Evolutionary conservation across 2,888 invertebrate genomes (phyloP).

Genomic region (Onthophagus sagittarius): DNA sequence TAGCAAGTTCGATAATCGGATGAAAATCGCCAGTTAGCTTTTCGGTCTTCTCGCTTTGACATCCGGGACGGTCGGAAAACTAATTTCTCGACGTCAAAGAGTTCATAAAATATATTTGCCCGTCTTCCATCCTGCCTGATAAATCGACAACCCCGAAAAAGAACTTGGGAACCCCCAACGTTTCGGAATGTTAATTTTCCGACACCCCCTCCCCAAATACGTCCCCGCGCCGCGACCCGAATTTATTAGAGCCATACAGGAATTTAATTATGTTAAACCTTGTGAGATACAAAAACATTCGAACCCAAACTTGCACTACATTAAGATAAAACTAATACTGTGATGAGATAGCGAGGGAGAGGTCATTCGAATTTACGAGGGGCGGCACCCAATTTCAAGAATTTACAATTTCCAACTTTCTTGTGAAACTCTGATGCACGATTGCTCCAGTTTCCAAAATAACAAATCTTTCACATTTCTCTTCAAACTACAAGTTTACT

Average conservation of each 20-base stretch:
- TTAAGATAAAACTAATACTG: slow-evolving; percentile 5
- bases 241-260: slow-evolving; percentile 19
- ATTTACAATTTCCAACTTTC: too few species aligned
- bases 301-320: background rate
- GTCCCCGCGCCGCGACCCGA: background rate
- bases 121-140: background rate
- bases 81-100: slow-evolving; percentile 8
- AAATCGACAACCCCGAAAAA: background rate
- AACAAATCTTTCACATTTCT: too few species aligned
- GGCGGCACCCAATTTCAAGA: background rate
- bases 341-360: background rate
- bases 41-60: background rate
- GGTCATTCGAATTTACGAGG: background rate
- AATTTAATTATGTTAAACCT: slow-evolving; percentile 22
- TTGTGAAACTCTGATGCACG: too few species aligned
- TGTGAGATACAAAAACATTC: slow-evolving; percentile 19
- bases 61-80: slow-evolving; percentile 2
- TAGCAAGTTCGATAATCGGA: slow-evolving; percentile 3
- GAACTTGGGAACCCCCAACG: background rate
- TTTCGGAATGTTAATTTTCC: background rate
- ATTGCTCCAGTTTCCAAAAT: too few species aligned
- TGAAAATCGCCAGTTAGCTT: slow-evolving; percentile 9
- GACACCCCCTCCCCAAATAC: background rate
- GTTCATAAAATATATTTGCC: slow-evolving; percentile 8
- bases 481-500: too few species aligned